These are phyloP conservation scores for Netelia fuscicornis DNA, from an alignment of 2,888 invertebrate species.

Conservation along the genomic window DNA sequence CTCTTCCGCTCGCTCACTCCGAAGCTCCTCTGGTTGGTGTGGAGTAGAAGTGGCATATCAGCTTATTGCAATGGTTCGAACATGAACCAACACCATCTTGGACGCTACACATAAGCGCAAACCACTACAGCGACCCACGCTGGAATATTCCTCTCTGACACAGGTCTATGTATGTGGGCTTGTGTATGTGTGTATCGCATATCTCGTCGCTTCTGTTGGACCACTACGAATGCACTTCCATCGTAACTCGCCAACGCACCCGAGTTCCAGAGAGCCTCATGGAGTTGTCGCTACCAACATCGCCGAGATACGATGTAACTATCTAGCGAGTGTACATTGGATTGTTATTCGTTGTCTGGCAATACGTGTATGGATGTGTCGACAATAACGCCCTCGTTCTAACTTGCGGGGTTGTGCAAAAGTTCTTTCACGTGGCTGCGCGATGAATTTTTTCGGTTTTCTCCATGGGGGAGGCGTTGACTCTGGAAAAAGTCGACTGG, in stretches of 20 bases:
- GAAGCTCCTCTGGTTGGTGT: neutral
- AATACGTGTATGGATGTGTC: constrained; percentile 2
- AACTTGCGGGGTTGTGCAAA: neutral
- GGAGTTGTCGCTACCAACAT: constrained; percentile 25
- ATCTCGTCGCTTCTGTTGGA: constrained; percentile 16
- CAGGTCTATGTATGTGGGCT: constrained; percentile 10
- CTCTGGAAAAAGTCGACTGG: too few species aligned
- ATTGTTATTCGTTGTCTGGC: constrained; percentile 24
- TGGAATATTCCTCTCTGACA: constrained; percentile 26
- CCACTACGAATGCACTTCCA: constrained; percentile 14
- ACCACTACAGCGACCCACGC: constrained; percentile 44
- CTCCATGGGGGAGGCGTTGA: too few species aligned
- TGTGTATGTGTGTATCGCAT: constrained; percentile 1
- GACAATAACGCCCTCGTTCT: neutral
- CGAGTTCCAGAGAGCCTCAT: neutral
- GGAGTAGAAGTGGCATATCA: constrained; percentile 60
- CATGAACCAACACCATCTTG: constrained; percentile 44
- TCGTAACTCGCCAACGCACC: neutral
- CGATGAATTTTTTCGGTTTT: too few species aligned
- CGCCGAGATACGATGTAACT: constrained; percentile 21
- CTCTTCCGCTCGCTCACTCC: constrained; percentile 31
- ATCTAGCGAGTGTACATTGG: constrained; percentile 34
- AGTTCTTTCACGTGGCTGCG: neutral
- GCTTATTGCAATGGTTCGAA: constrained; percentile 64
- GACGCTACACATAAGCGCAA: constrained; percentile 30